phyloP scores from a whole-genome alignment of 1,140 invertebrate genomes.

The Dendroctonus valens region DNA sequence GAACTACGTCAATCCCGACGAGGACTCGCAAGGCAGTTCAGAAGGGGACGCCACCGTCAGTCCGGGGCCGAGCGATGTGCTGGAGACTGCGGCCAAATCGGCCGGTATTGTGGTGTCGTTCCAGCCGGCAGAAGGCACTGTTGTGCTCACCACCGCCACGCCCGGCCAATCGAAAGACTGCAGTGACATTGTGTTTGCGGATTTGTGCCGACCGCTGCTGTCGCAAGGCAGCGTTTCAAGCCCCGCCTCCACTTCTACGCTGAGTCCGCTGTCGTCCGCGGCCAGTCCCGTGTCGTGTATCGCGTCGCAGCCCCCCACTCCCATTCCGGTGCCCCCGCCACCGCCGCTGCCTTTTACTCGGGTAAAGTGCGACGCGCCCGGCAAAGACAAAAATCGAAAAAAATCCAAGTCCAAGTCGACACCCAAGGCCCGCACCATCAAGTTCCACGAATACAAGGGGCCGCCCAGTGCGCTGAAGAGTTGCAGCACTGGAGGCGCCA shows the following conservation, averaged over 20 bases:
- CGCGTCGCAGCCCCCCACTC: slow-evolving; percentile 53
- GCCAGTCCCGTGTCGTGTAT: slow-evolving; percentile 57
- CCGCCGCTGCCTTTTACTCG: slow-evolving; percentile 56
- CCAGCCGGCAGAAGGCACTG: slow-evolving; percentile 57
- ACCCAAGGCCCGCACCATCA: slow-evolving; percentile 87
- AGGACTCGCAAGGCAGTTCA: slow-evolving; percentile 77
- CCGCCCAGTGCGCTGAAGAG: slow-evolving; percentile 85
- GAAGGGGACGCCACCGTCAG: slow-evolving; percentile 57
- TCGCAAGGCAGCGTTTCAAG: slow-evolving; percentile 54
- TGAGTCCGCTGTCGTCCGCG: slow-evolving; percentile 70
- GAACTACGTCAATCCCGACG: slow-evolving; percentile 80
- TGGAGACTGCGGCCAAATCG: slow-evolving; percentile 63
- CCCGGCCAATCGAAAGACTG: slow-evolving; percentile 54
- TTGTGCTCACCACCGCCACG: slow-evolving; percentile 56
- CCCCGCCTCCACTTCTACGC: slow-evolving; percentile 64
- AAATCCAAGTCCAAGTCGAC: slow-evolving; percentile 89
- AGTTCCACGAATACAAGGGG: slow-evolving; percentile 98
- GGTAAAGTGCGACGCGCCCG: slow-evolving; percentile 65
- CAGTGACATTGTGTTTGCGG: slow-evolving; percentile 56
- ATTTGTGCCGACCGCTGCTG: slow-evolving; percentile 57
- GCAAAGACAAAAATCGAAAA: slow-evolving; percentile 82
- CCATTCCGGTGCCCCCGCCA: slow-evolving; percentile 51
- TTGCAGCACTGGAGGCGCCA: slow-evolving; percentile 48
- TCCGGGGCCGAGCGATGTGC: slow-evolving; percentile 53
- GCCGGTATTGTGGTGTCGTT: slow-evolving; percentile 67